These are phyloP conservation scores for Hyphantria cunea DNA, from an alignment of 1,140 invertebrate species.

Conservation along the genomic window DNA sequence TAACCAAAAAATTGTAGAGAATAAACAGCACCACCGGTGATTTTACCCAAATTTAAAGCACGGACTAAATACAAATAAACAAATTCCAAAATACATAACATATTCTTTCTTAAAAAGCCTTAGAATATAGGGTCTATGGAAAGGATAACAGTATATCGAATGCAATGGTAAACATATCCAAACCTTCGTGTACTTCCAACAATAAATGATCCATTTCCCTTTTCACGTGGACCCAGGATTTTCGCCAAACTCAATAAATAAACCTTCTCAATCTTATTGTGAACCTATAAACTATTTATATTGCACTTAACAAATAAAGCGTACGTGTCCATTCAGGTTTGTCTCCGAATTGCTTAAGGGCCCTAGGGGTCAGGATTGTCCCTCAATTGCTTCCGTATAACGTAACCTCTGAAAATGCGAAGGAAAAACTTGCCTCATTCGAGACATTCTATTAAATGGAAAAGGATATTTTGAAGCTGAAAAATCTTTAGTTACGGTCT, in stretches of 20 bases:
- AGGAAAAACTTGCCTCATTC: constrained; percentile 7
- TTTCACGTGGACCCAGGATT: neutral
- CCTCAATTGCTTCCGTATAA: constrained; percentile 22
- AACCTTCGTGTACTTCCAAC: too few relatives aligned
- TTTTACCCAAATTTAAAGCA: too few relatives aligned
- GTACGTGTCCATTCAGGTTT: constrained; percentile 14
- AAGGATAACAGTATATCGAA: too few relatives aligned
- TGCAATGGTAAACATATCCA: too few relatives aligned
- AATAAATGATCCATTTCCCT: neutral
- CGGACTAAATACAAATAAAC: too few relatives aligned
- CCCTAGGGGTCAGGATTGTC: constrained; percentile 17
- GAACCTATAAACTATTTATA: constrained; percentile 17
- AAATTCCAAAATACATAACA: too few relatives aligned
- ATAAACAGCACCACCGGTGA: too few relatives aligned
- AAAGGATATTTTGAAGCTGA: constrained; percentile 23
- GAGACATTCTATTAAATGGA: constrained; percentile 22
- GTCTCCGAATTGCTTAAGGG: constrained; percentile 17
- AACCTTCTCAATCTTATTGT: constrained; percentile 2
- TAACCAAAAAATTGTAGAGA: too few relatives aligned
- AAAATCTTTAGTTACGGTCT: neutral
- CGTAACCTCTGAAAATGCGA: constrained; percentile 22
- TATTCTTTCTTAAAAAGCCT: too few relatives aligned
- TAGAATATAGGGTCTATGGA: too few relatives aligned
- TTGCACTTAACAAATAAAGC: constrained; percentile 26
- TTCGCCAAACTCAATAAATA: neutral